These are phyloP conservation scores for Sebastolobus altivelis DNA, from an alignment of 2,797 vertebrate genomes.

Conservation along the genomic window DNA sequence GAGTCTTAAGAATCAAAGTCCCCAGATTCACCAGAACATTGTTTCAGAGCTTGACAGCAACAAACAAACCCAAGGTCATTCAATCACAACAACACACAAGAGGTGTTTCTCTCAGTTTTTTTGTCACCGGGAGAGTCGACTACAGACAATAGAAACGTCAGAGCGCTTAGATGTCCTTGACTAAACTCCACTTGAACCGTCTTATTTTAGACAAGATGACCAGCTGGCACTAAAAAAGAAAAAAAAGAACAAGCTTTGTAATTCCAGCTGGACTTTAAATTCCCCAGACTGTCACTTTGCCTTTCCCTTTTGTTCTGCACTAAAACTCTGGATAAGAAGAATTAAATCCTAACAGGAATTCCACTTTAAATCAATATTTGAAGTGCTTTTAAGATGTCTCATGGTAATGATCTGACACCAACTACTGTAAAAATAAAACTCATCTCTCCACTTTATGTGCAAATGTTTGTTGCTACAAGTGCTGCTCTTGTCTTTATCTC, in stretches of 20 bases:
- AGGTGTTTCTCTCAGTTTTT: conserved; percentile 29
- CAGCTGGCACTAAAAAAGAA: conserved; percentile 33
- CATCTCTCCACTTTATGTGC: conserved; percentile 12
- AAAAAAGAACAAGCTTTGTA: conserved; percentile 34
- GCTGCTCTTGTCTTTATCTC: conserved; percentile 57
- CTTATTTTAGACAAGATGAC: conserved; percentile 39
- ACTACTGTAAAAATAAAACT: conserved; percentile 6
- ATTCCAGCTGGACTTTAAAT: conserved; percentile 36
- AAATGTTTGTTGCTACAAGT: conserved; percentile 43
- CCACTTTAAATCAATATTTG: conserved; percentile 45
- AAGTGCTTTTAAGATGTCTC: conserved; percentile 30
- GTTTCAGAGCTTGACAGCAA: conserved; percentile 57
- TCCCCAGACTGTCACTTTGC: conserved; percentile 28
- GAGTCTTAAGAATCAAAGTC: conserved; percentile 56
- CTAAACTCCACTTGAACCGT: conserved; percentile 46
- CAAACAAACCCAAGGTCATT: conserved; percentile 71
- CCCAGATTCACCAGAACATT: conserved; percentile 41
- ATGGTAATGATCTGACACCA: conserved; percentile 22
- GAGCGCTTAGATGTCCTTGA: conserved; percentile 49
- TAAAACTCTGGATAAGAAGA: conserved; percentile 26
- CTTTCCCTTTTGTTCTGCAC: conserved; percentile 7
- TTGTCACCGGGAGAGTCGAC: conserved; percentile 46
- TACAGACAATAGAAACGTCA: conserved; percentile 49
- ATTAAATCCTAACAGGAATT: conserved; percentile 11
- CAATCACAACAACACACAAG: conserved; percentile 47